Conservation (phyloP, 2,113 vertebrate genomes). For the Himantopus leucocephalus region DNA sequence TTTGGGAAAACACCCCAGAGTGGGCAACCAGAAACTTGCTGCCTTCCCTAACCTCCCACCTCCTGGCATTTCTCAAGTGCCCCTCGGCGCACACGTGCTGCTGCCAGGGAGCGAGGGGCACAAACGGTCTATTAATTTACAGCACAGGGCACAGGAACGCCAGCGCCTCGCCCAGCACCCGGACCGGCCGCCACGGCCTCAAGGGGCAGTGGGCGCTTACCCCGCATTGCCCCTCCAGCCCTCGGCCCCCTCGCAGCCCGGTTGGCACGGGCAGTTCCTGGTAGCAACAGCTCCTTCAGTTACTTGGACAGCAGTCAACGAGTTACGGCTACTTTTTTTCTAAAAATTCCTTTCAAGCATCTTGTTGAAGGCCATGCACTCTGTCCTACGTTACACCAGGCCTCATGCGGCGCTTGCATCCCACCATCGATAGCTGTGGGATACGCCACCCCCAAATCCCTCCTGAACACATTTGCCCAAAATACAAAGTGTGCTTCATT, state of each 20-base stretch:
- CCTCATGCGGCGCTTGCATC: accelerated
- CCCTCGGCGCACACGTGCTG: accelerated
- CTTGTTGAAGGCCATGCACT: accelerated
- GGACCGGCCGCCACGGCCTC: accelerated
- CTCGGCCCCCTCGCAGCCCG: neutral
- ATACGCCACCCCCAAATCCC: neutral
- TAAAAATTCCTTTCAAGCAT: neutral
- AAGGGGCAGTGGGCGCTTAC: neutral
- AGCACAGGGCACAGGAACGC: neutral
- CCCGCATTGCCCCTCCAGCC: neutral
- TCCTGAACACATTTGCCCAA: neutral
- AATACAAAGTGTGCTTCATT: neutral
- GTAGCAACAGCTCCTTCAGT: neutral
- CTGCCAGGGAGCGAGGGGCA: neutral
- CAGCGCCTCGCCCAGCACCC: neutral
- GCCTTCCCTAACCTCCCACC: neutral
- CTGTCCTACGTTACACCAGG: neutral
- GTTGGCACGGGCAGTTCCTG: neutral
- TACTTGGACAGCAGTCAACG: neutral
- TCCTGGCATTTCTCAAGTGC: neutral
- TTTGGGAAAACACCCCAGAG: neutral
- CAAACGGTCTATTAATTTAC: neutral
- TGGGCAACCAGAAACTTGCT: neutral
- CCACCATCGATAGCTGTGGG: accelerated
- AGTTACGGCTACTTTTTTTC: neutral